Conservation (phyloP, 1,140 invertebrate genomes). For the Brachionus rotundiformis region DNA sequence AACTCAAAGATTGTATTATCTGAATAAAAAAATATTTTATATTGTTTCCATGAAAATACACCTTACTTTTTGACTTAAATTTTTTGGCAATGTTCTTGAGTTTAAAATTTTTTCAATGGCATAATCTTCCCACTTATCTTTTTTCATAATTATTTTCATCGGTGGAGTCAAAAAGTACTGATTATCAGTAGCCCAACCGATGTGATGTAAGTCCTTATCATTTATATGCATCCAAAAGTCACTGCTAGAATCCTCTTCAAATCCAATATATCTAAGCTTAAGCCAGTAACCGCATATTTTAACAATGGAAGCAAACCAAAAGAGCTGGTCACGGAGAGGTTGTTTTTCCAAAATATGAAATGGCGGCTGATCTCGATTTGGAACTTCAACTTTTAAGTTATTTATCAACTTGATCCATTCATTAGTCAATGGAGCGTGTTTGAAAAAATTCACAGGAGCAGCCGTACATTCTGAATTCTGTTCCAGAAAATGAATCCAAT, state of each 20-base stretch:
- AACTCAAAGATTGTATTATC: constrained; percentile 55
- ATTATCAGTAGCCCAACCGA: constrained; percentile 46
- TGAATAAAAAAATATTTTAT: neutral
- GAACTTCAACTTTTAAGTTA: constrained; percentile 20
- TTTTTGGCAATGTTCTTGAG: constrained; percentile 84
- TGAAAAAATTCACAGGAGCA: constrained; percentile 25
- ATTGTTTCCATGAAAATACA: too few relatives aligned
- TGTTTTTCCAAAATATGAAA: neutral
- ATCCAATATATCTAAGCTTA: constrained; percentile 28
- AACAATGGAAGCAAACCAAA: constrained; percentile 26
- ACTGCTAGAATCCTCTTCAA: neutral
- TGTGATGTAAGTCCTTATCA: neutral
- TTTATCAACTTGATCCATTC: constrained; percentile 13
- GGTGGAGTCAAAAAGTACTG: constrained; percentile 9
- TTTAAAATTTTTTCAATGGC: constrained; percentile 84
- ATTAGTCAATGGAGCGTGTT: constrained; percentile 20
- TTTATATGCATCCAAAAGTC: constrained; percentile 38
- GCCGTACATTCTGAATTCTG: neutral
- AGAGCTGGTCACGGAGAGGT: neutral
- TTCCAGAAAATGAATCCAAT: constrained; percentile 9
- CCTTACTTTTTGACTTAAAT: constrained; percentile 85
- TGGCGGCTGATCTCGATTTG: neutral
- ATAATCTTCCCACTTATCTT: constrained; percentile 89
- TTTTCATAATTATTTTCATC: constrained; percentile 5
- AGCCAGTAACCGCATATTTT: constrained; percentile 31